Conservation (phyloP, 1,140 invertebrate species). For the Caenorhabditis remanei region DNA sequence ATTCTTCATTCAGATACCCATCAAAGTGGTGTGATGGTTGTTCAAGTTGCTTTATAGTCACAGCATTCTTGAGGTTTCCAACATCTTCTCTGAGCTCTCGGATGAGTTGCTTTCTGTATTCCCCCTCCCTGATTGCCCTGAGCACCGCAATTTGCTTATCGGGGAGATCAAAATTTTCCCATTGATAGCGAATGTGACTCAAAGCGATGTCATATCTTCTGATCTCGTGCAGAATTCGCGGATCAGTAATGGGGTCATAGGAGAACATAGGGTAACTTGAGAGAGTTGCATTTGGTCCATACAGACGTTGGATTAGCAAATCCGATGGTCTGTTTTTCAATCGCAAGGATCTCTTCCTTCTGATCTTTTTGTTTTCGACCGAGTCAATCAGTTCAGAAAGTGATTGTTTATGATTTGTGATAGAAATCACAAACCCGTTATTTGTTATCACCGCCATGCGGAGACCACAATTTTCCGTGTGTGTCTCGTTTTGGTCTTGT, state of each 20-base stretch:
- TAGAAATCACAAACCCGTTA: background rate
- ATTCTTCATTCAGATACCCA: background rate
- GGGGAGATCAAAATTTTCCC: background rate
- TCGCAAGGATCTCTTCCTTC: background rate
- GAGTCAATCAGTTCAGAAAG: background rate
- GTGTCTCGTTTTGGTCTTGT: background rate
- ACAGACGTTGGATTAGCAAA: background rate
- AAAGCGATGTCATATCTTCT: background rate
- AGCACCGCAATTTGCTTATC: background rate
- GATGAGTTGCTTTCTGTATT: background rate
- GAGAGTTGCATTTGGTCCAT: background rate
- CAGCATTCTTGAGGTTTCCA: background rate
- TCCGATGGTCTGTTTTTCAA: background rate
- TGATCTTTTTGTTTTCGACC: background rate
- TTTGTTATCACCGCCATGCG: background rate
- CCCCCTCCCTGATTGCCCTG: background rate
- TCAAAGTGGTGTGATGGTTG: constrained; percentile 1
- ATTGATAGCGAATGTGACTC: background rate
- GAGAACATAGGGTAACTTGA: background rate
- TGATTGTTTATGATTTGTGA: background rate
- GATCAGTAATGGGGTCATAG: background rate
- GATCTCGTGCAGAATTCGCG: background rate
- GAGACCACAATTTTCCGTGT: background rate
- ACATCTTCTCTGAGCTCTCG: background rate
- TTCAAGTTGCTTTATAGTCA: background rate